phyloP scores from a whole-genome alignment of 1,140 invertebrate genomes.

The Theocolax elegans region DNA sequence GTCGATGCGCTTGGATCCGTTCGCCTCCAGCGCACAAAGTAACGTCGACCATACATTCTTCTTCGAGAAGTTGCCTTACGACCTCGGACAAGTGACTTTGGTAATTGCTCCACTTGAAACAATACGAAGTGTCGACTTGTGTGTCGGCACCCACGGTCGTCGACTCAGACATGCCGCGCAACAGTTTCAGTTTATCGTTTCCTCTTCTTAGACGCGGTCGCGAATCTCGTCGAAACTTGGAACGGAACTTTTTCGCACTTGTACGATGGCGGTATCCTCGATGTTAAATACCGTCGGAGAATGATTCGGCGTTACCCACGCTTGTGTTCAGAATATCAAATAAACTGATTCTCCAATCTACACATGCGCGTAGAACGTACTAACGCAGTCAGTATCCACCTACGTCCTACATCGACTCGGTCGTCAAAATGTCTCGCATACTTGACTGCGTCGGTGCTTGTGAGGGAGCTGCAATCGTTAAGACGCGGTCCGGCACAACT shows the following conservation, averaged over 20 bases:
- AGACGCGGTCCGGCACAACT: too few species aligned
- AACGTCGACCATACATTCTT: constrained; percentile 70
- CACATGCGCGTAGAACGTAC: too few species aligned
- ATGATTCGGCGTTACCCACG: too few species aligned
- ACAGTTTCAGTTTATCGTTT: constrained; percentile 39
- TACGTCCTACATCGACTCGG: too few species aligned
- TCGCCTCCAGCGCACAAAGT: constrained; percentile 68
- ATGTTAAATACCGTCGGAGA: too few species aligned
- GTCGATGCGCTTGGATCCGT: constrained; percentile 69
- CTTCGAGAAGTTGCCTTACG: constrained; percentile 64
- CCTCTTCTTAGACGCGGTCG: constrained; percentile 28
- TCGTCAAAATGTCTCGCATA: too few species aligned
- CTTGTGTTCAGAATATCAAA: too few species aligned
- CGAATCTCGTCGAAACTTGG: constrained; percentile 46
- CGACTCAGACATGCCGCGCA: constrained; percentile 19
- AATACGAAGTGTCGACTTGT: constrained; percentile 49
- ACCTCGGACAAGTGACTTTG: constrained; percentile 65
- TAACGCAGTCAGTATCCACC: too few species aligned
- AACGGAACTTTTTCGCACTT: constrained; percentile 47
- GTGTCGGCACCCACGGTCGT: neutral
- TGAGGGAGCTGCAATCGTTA: too few species aligned
- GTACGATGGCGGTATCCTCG: constrained; percentile 24
- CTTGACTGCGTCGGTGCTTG: too few species aligned
- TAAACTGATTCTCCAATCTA: too few species aligned
- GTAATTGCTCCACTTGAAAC: constrained; percentile 73